Evolutionary conservation across 2,113 vertebrate genomes (phyloP).

Genomic region (Ctenodactylus gundi): DNA sequence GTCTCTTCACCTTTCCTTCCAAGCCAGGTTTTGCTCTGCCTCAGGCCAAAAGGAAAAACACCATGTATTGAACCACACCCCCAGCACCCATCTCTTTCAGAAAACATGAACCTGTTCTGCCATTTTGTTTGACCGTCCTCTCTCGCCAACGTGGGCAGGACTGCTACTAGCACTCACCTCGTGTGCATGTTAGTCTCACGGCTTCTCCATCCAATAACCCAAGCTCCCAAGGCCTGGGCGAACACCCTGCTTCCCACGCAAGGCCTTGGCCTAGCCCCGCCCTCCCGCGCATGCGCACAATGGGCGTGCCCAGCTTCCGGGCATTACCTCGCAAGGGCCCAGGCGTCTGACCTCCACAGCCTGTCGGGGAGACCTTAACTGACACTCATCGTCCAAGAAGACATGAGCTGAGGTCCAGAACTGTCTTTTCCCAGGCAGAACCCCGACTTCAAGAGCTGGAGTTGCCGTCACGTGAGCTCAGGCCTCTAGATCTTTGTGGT

Average conservation of each 20-base stretch:
- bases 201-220: background rate
- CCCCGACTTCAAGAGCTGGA: too few species aligned
- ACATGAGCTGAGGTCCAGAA: background rate
- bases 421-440: background rate
- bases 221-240: background rate
- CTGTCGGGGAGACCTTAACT: background rate
- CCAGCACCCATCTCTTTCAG: background rate
- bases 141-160: background rate
- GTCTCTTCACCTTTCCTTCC: background rate
- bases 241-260: background rate
- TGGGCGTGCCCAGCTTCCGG: too few species aligned
- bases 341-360: background rate
- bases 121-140: background rate
- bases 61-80: background rate
- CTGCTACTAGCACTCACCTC: background rate
- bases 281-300: too few species aligned
- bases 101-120: background rate
- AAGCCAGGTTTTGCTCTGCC: background rate
- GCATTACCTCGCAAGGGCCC: background rate
- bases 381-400: accelerated
- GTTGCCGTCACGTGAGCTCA: too few species aligned
- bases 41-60: background rate
- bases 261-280: too few species aligned
- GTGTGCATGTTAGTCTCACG: background rate
- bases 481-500: too few species aligned